phyloP scores from a whole-genome alignment of 2,113 vertebrate species.

The Ancistrus triradiatus region DNA sequence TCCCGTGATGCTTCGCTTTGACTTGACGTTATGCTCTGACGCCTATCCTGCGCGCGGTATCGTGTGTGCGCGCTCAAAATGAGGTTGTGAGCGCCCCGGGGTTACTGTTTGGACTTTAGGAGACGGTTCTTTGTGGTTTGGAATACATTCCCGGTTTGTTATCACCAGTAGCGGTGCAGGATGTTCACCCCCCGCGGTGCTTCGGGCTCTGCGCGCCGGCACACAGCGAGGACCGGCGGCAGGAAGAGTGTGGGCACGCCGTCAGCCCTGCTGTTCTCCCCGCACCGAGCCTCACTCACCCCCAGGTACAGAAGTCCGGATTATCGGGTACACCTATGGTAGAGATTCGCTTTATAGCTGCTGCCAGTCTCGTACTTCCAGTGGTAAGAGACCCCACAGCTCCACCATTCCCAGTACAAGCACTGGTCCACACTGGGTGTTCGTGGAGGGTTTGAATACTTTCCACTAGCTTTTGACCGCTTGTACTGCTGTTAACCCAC shows the following conservation, averaged over 20 bases:
- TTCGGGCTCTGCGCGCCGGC: conserved; percentile 60
- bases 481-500: too few species aligned
- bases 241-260: conserved; percentile 58
- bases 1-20: neutral
- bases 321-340: neutral
- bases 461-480: too few species aligned
- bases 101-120: neutral
- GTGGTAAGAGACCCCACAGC: too few species aligned
- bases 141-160: neutral
- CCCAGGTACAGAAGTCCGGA: conserved; percentile 52
- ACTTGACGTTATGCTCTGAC: neutral
- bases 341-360: too few species aligned
- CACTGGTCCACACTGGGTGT: too few species aligned
- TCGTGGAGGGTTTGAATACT: too few species aligned
- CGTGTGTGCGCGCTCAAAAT: conserved; percentile 24
- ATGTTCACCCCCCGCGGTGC: conserved; percentile 67
- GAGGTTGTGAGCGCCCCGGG: neutral
- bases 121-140: neutral
- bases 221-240: conserved; percentile 48
- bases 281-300: conserved; percentile 57
- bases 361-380: too few species aligned
- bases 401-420: neutral
- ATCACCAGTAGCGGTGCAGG: neutral
- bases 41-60: conserved; percentile 4
- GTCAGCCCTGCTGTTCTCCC: conserved; percentile 62